A percentile compares a stretch with the other conserved stretches of the same genome.
Evolutionary conservation across 2,888 invertebrate species (phyloP).

Genomic region (Hemicrepidius hirtus): DNA sequence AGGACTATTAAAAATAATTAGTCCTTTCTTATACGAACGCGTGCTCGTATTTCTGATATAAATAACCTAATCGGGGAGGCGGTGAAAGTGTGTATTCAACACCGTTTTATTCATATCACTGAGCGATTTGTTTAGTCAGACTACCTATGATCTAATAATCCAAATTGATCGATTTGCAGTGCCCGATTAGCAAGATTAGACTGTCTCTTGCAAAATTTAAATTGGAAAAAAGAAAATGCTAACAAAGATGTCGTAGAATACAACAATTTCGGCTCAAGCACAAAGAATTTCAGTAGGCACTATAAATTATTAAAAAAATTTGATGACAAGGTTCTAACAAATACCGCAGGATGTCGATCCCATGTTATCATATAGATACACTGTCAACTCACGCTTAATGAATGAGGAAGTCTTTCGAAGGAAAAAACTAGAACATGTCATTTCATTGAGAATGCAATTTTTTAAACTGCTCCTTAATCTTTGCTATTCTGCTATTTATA

Average conservation of each 20-base stretch:
- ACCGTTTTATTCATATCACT: slow-evolving; percentile 57
- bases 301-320: too few relatives aligned
- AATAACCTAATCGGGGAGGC: slow-evolving; percentile 64
- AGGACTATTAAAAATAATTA: slow-evolving; percentile 69
- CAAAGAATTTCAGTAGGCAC: too few relatives aligned
- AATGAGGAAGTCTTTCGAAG: slow-evolving; percentile 23
- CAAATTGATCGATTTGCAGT: slow-evolving; percentile 10
- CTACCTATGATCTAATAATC: slow-evolving; percentile 39
- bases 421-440: slow-evolving; percentile 24
- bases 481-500: slow-evolving; percentile 9
- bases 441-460: slow-evolving; percentile 33
- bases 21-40: slow-evolving; percentile 67
- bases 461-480: slow-evolving; percentile 27
- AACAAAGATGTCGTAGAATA: too few relatives aligned
- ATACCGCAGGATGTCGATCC: not conserved
- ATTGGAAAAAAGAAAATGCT: not conserved
- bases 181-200: too few relatives aligned
- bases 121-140: slow-evolving; percentile 40
- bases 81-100: slow-evolving; percentile 61
- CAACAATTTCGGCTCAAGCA: too few relatives aligned
- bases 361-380: slow-evolving; percentile 6
- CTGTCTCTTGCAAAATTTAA: not conserved
- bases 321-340: not conserved
- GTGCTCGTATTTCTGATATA: slow-evolving; percentile 66
- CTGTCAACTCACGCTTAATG: slow-evolving; percentile 20